Percentiles rank a stretch among this genome's conserved stretches.
Conservation (phyloP, 1,140 invertebrate genomes). For the Cyclina sinensis region DNA sequence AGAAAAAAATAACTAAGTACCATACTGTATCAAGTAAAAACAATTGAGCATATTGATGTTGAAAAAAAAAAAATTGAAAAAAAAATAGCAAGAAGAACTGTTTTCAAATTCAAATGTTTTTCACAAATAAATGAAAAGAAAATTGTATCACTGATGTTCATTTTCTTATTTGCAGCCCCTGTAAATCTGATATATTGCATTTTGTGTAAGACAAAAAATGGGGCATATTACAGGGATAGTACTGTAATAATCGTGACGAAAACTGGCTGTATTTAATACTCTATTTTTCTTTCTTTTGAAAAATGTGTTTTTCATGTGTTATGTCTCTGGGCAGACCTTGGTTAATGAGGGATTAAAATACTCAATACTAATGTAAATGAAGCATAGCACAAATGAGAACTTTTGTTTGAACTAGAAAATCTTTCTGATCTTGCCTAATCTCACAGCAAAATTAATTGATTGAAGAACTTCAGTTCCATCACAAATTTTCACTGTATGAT, state of each 20-base stretch:
- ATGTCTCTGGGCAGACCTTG: constrained; percentile 52
- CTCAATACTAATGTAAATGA: constrained; percentile 51
- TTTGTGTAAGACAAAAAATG: no score
- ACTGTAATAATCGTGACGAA: constrained; percentile 8
- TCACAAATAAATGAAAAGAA: no score
- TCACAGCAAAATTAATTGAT: constrained; percentile 54
- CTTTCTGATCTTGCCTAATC: constrained; percentile 40
- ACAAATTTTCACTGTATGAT: constrained; percentile 14
- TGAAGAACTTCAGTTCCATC: constrained; percentile 20
- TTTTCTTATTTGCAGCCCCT: no score
- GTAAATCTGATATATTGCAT: no score
- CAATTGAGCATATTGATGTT: no score
- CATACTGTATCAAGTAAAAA: no score
- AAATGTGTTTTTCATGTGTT: constrained; percentile 58
- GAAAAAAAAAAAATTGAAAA: no score
- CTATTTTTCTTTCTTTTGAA: constrained; percentile 34
- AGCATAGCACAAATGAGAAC: not conserved
- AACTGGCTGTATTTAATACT: constrained; percentile 36
- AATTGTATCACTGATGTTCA: no score
- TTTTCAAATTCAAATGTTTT: no score
- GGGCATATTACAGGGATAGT: no score
- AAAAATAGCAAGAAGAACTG: no score
- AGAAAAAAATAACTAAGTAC: no score
- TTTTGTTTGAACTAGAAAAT: constrained; percentile 63
- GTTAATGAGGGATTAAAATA: constrained; percentile 63